Base-by-base conservation (phyloP, 2,113 vertebrate species). In the Thinocorus orbignyianus region DNA sequence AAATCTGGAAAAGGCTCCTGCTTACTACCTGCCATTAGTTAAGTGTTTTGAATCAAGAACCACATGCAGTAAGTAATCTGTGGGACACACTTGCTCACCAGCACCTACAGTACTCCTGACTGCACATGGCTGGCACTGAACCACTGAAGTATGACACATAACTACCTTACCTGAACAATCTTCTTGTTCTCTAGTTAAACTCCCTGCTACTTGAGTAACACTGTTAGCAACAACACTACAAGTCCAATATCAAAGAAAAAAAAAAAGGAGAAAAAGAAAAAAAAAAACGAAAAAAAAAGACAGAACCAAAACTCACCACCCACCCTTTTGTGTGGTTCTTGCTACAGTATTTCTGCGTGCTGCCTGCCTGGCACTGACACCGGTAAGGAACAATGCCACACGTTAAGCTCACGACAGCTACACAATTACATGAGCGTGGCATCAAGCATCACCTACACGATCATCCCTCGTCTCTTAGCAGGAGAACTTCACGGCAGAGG, bases 401-500 rank as follows among this genome's bases (percentile, higher is more conserved):
- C 3, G 70, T 62, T 33, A 87, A 44, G 52, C 86, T 30, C 72
- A 35, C 41, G 51, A 44, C 90, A 74, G 73, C 78, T 20, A 76
- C 71, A 18, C 66, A 46, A 33, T 85, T 72, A 37, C 1, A 33
- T 11, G 79, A 76, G 60, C 57, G 5, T 10, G 15, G 74, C 76
- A n/a, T 5, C 72, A 77, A 82, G 19, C 58, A 76, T 71, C 88
- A 88, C 26, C 88, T 37, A 19, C 51, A 37, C 65, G 10, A 31
- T 51, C 19, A 31, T 2, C 22, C 23, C 3, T 30, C 61, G 10
- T 46, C 35, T 72, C 54, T 41, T 28, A 4, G 68, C 58, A 37
- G 54, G 55, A 77, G 69, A 93, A 93, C 65, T 90, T 79, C 73
- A 16, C n/a, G 41, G 64, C 84, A 51, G 70, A 60, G 52, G 39